phyloP scores from a whole-genome alignment of 2,888 invertebrate species.

The Campoletis raptor region DNA sequence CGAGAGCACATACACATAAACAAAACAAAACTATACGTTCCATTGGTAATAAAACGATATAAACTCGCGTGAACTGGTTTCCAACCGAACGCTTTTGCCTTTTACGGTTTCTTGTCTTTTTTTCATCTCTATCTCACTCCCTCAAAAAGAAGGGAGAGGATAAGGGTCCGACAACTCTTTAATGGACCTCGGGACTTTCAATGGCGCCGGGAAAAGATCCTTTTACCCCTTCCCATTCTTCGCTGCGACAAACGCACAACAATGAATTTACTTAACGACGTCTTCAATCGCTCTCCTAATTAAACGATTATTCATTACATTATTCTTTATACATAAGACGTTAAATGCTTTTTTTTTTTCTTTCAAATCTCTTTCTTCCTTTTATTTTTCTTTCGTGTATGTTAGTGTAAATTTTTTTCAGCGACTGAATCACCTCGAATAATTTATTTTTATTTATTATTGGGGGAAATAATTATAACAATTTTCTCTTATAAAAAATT shows the following conservation, averaged over 20 bases:
- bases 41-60: constrained; percentile 43
- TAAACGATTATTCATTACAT: background rate
- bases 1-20: constrained; percentile 2
- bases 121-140: constrained; percentile 26
- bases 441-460: background rate
- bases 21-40: constrained; percentile 45
- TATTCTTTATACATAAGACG: background rate
- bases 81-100: constrained; percentile 72
- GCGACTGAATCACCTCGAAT: background rate
- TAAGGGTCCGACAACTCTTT: constrained; percentile 79
- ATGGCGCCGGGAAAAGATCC: constrained; percentile 74
- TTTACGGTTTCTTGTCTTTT: constrained; percentile 79
- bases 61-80: constrained; percentile 72
- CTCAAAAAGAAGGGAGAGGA: constrained; percentile 74
- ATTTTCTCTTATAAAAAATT: too few species aligned
- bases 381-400: constrained; percentile 6
- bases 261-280: constrained; percentile 39
- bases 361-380: too few species aligned
- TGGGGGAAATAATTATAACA: too few species aligned
- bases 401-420: background rate
- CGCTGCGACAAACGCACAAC: constrained; percentile 36
- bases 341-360: background rate
- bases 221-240: background rate
- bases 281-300: constrained; percentile 5
- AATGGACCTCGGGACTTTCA: constrained; percentile 79